Base-by-base conservation (phyloP, 2,888 invertebrate species). In the Malachius bipustulatus region DNA sequence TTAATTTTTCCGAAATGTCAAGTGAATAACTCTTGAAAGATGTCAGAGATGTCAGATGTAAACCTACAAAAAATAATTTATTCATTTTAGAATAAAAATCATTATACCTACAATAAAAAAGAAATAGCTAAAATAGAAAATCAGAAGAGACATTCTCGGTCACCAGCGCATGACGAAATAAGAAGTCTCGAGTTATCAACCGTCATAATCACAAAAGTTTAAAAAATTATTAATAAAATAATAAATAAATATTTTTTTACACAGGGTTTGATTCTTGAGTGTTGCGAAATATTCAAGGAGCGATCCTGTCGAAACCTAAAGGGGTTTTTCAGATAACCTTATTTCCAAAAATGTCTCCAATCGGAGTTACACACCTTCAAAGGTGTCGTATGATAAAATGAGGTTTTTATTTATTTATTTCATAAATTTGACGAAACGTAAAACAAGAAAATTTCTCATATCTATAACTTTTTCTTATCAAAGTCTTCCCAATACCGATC, bases 261-360 rank as follows among this genome's bases (percentile, higher is more conserved):
- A 19, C n/a, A 19, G 6, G n/a, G 6, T 6, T 6, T 19, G 24
- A 19, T 19, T 19, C 24, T 19, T 19, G 6, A 19, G n/a, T 19
- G n/a, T 19, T 19, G 24, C 24, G n/a, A 19, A 19, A 19, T 8
- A 19, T 19, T 19, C n/a, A 19, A 19, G 24, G 24, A 19, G 24
- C 24, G 24, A 19, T 19, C n/a, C 24, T 19, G 24, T 19, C 24
- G n/a, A 19, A 19, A 19, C 6, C 24, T 19, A 19, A 19, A 19
- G 6, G 24, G 6, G 24, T 19, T 19, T 19, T 19, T 19, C n/a
- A 19, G 6, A 19, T 19, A 19, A 19, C 6, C 6, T 19, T 19
- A 19, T 19, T 19, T 19, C 24, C 24, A 19, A 19, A 19, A 19
- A 19, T n/a, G 6, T 19, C 24, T 19, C 24, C 24, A 19, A 8